phyloP scores from a whole-genome alignment of 2,888 invertebrate species.

The Macropis europaea region DNA sequence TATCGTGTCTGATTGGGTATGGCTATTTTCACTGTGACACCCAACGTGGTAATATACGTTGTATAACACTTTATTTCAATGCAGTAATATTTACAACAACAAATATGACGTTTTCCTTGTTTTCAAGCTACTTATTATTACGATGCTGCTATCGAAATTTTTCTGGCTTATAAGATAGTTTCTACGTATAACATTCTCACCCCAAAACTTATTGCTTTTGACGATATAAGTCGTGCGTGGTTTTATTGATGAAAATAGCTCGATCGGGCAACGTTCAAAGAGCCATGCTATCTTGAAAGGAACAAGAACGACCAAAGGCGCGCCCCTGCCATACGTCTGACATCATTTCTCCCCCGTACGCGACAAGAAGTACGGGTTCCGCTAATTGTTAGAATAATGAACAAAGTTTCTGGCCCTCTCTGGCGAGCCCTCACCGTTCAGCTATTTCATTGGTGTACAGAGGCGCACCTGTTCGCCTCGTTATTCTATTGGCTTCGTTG shows the following conservation, averaged over 20 bases:
- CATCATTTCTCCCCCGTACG: background rate
- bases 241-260: background rate
- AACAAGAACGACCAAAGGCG: conserved; percentile 7
- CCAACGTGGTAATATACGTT: too few relatives aligned
- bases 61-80: too few relatives aligned
- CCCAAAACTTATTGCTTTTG: too few relatives aligned
- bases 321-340: background rate
- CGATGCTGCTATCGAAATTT: too few relatives aligned
- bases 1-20: too few relatives aligned
- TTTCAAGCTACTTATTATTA: too few relatives aligned
- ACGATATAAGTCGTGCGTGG: too few relatives aligned
- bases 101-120: too few relatives aligned
- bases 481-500: conserved; percentile 25
- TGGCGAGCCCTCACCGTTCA: conserved; percentile 26
- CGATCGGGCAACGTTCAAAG: background rate
- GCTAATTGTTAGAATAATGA: conserved; percentile 69
- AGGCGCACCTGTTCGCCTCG: conserved; percentile 44
- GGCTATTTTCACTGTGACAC: too few relatives aligned
- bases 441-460: conserved; percentile 18
- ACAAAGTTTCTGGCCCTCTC: conserved; percentile 56
- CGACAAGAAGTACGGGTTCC: background rate
- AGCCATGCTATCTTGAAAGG: background rate
- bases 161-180: too few relatives aligned
- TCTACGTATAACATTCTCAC: too few relatives aligned
- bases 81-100: too few relatives aligned